A percentile compares a stretch with the other conserved stretches of the same genome.
These are phyloP conservation scores for Geophilus truncorum DNA, from an alignment of 2,888 invertebrate species.

Conservation along the genomic window DNA sequence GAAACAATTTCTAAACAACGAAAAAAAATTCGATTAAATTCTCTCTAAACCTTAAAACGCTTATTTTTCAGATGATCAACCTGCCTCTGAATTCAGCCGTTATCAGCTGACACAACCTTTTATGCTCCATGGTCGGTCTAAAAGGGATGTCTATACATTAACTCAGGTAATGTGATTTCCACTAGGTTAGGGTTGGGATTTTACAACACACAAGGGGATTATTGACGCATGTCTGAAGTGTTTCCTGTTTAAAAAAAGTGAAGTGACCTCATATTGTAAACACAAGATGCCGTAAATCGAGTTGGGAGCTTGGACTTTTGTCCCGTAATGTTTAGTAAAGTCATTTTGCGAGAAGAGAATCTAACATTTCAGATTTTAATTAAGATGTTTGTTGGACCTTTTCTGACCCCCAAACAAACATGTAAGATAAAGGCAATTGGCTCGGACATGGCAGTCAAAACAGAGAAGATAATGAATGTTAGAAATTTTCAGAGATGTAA, in stretches of 20 bases:
- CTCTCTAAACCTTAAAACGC: no score
- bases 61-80: neutral
- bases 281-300: neutral
- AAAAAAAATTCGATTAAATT: no score
- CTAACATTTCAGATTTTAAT: conserved; percentile 27
- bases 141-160: neutral
- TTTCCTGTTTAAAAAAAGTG: neutral
- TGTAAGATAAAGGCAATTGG: conserved; percentile 3
- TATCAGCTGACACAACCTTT: neutral
- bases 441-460: neutral
- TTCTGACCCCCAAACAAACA: neutral
- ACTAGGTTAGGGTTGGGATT: neutral
- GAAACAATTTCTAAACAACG: no score
- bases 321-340: neutral
- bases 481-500: neutral
- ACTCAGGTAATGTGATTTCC: conserved; percentile 18
- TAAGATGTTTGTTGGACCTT: conserved; percentile 27
- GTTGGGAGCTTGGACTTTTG: neutral
- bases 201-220: neutral
- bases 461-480: neutral
- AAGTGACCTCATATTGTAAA: conserved; percentile 9
- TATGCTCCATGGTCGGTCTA: conserved; percentile 1
- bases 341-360: neutral
- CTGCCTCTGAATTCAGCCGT: neutral
- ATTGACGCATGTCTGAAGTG: conserved; percentile 5